Base-by-base conservation (phyloP, 2,888 invertebrate genomes). In the Orgyia antiqua region DNA sequence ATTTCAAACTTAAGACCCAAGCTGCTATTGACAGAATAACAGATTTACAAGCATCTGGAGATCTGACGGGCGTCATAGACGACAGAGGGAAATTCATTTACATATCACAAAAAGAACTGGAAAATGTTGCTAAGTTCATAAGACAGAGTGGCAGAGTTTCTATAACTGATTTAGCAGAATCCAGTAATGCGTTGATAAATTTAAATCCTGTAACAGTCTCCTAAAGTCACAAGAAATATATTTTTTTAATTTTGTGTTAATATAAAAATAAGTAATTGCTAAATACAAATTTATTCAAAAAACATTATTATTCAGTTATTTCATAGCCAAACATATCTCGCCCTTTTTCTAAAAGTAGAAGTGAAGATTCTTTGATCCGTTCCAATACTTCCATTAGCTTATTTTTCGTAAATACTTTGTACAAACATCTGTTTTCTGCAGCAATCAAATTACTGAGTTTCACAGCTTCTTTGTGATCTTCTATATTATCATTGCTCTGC, bases 81-180 rank as follows among this genome's bases (percentile, higher is more conserved):
- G 99, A 99, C 72, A 88, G 99, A 41, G 99, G 99, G 10, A 99
- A 99, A 80, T 99, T 99, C 69, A 99, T 99, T 64, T 99, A 96
- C 74, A 94, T 99, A 30, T 96, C 98, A 0, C 90, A 92, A 51
- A 92, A 93, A 24, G 99, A 99, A 76, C 88, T 99, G 40, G 90
- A 93, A 58, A 93, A 94, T 36, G 97, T 99, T 1, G 98, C 98
- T 0, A 97, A 96, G 68, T 99, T 98, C 69, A 96, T 99, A 10
- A 93, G 90, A 55, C 98, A 98, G 67, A 89, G 98, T 28, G 99
- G 99, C 0, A 88, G 99, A 38, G 95, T 99, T 1, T 96, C 97
- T 0, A 96, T 99, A 27, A 80, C 92, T 1, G 99, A 99, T 56
- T 80, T 99, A 40, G 98, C 95, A 0, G 97, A 99, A 70, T 93